phyloP scores from a whole-genome alignment of 1,140 invertebrate genomes.

The Acyrthosiphon pisum region DNA sequence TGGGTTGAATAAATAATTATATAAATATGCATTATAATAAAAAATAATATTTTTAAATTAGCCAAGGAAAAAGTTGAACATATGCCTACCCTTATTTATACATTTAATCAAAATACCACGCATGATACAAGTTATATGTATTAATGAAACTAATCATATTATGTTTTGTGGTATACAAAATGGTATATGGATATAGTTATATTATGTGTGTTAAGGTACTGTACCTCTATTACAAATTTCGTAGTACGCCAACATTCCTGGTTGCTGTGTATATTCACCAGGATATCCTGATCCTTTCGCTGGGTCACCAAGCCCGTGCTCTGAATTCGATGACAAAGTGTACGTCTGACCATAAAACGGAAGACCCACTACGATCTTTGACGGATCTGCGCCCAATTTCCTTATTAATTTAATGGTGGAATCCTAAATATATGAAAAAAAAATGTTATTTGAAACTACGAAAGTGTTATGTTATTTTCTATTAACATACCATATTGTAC shows the following conservation, averaged over 20 bases:
- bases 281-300: slow-evolving; percentile 76
- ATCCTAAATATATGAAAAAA: slow-evolving; percentile 67
- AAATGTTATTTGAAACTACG: not conserved
- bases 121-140: no score
- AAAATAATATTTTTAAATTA: no score
- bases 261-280: slow-evolving; percentile 85
- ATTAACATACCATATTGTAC: slow-evolving; percentile 76
- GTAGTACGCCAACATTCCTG: slow-evolving; percentile 88
- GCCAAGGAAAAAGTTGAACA: no score
- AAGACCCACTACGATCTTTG: slow-evolving; percentile 85
- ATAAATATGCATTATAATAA: no score
- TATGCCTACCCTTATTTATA: no score
- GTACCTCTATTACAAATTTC: slow-evolving; percentile 84
- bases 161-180: not conserved
- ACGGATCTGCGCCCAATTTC: slow-evolving; percentile 74
- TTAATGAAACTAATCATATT: not conserved
- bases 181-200: not conserved
- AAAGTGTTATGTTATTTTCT: not conserved
- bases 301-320: slow-evolving; percentile 66
- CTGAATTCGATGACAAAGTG: slow-evolving; percentile 68
- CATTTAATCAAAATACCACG: no score
- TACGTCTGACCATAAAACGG: slow-evolving; percentile 91
- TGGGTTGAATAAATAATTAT: not conserved
- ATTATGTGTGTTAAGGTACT: not conserved
- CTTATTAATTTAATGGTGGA: slow-evolving; percentile 79